Evolutionary conservation across 2,797 vertebrate genomes (phyloP), one percentile per base, ranked within the genome.

Genomic region (Mus spretus): DNA sequence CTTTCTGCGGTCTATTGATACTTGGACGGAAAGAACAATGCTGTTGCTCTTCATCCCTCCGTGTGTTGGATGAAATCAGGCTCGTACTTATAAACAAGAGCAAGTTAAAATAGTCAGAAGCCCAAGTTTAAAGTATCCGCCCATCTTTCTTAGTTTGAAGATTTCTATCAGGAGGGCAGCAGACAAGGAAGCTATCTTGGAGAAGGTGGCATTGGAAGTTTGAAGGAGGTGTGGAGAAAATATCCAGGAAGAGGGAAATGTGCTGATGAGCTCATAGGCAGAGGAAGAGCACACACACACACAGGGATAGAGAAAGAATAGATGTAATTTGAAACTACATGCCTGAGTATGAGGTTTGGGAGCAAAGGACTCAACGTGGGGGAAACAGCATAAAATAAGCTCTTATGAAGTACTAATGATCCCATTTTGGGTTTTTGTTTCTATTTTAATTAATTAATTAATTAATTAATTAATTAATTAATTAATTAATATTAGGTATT

Each of bases 101-200:
- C n/a, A 85, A 63, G 85, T 63, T 63, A 26, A 63, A 63, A 63
- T 63, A 11, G 63, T 63, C 61, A 63, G 3, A 26, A 63, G 61
- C 55, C 24, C 72, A 77, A 78, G 20, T 89, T 89, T 90, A 77
- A 80, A 40, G 82, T n/a, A 55, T 80, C 93, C 81, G 78, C 40
- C 12, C 50, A 22, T 22, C 1, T 92, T 57, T 31, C 47, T 86
- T 95, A 87, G 70, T 22, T 50, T 80, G 50, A 92, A 31, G 34
- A 37, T 61, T 13, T 31, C 10, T 37, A 4, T 28, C 40, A 59
- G 15, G n/a, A 77, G n/a, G 28, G 15, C 15, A 91, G 79, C 37
- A 65, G 34, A 24, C 40, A 20, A n/a, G 55, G 61, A 81, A 59
- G 50, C 0, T 67, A 83, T 44, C 59, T 6, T 31, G 40, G 22